phyloP scores from a whole-genome alignment of 2,888 invertebrate species.

The Chrysolina haemoptera region DNA sequence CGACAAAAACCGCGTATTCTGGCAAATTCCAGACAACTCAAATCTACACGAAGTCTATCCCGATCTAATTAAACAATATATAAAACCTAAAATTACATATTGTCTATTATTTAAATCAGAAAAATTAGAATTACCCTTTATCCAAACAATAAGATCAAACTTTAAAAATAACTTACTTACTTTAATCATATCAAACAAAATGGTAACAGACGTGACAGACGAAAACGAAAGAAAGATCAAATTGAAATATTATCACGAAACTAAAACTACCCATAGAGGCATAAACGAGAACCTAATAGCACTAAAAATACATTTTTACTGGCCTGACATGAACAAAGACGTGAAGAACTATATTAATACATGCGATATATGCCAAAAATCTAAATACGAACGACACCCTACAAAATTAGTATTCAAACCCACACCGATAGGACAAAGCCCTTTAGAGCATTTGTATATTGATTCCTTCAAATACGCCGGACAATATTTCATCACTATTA shows the following conservation, averaged over 20 bases:
- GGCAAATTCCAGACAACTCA: neutral
- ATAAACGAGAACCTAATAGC: slow-evolving; percentile 40
- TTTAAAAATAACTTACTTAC: neutral
- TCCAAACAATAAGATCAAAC: neutral
- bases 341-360: no score
- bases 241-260: slow-evolving; percentile 39
- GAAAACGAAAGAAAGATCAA: slow-evolving; percentile 43
- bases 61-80: no score
- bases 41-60: neutral
- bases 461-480: slow-evolving; percentile 7
- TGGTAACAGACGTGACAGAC: slow-evolving; percentile 39
- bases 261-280: slow-evolving; percentile 55
- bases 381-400: slow-evolving; percentile 50
- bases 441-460: slow-evolving; percentile 15
- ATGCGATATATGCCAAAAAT: slow-evolving; percentile 44
- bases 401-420: slow-evolving; percentile 34
- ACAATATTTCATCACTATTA: slow-evolving; percentile 24
- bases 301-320: slow-evolving; percentile 42
- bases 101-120: neutral
- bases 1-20: slow-evolving; percentile 6
- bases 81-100: neutral
- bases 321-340: slow-evolving; percentile 45
- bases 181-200: slow-evolving; percentile 17
- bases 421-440: slow-evolving; percentile 22
- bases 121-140: neutral